Base-by-base conservation (phyloP, 2,888 invertebrate species). In the Lasius platythorax region DNA sequence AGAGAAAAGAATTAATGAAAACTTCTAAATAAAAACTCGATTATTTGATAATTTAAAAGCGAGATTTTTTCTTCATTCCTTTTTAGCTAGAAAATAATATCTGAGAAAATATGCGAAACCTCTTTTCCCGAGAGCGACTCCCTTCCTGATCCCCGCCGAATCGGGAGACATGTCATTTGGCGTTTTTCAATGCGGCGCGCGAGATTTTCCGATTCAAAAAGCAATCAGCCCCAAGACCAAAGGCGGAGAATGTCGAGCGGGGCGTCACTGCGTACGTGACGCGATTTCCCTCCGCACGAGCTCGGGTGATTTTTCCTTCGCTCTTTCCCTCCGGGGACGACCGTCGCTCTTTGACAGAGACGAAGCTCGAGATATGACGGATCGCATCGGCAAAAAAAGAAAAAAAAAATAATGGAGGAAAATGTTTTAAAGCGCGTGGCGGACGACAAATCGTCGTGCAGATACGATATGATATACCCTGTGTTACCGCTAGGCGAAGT, bases 401-500 rank as follows among this genome's bases (percentile, higher is more conserved):
- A 87, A 88, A 85, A 87, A 73, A 74, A 40, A 43, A 8, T 15
- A 67, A 50, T 1, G 37, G 18, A 9, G 28, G 67, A 40, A 28
- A 78, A 67, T 53, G 28, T 67, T 37, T 23, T 28, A 56, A 67
- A 53, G 56, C 66, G 83, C 70, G 73, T 90, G 91, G 88, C 90
- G 85, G 88, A 79, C 82, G 85, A 91, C 90, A 91, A 91, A 91
- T 91, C 76, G 91, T 89, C 86, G 83, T 83, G 85, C 76, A 83
- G 87, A 88, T 88, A 81, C 87, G 79, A 74, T 46, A 56, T 72
- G 88, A 85, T 87, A 85, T 72, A 75, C 50, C 70, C 61, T 15
- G 50, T n/a, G 50, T 58, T 30, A 70, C 76, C n/a, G 78, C 53
- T 81, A 78, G 64, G 76, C 67, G 63, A 73, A 86, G 68, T 70